Base-by-base conservation (phyloP, 2,888 invertebrate genomes). In the Homarus gammarus region DNA sequence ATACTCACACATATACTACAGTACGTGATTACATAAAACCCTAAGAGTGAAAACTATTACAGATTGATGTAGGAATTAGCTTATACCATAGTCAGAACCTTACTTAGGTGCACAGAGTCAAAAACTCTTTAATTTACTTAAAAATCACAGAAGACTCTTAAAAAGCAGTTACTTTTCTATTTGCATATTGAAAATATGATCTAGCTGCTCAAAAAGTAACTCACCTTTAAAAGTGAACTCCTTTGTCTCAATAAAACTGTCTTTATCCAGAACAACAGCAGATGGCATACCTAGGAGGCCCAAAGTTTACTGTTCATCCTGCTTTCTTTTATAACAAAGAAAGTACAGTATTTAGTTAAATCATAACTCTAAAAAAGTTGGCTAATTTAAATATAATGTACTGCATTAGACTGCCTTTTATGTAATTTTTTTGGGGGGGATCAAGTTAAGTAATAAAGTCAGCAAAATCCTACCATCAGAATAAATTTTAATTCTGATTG, bases 41-140 rank as follows among this genome's bases (percentile, higher is more conserved):
- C 73, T 84, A 84, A 83, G 51, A 36, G 83, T 84, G 83, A 84
- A 84, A 84, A 84, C 68, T 84, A 84, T 49, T 73, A 56, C 64
- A n/a, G 49, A 44, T 49, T 77, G 27, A 84, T 73, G 72, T 51
- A 56, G 83, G 44, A 72, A 72, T 70, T 44, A 84, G 73, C 56
- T 33, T 56, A 36, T 27, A 64, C 10, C 70, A 44, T 49, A 77
- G 31, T 15, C 22, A 44, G 77, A 77, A 77, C 49, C 27, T 15
- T 44, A 64, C 27, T 15, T 44, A 64, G 64, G 64, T 64, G 64
- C 64, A 44, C 15, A 77, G 73, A 84, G 83, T 51, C 73, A 27
- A 73, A 36, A 73, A 70, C 68, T 68, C 44, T 70, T 40, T 68
- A 18, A 36, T 73, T 36, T 40, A 40, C 6, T 22, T 72, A 64